Percentiles rank a stretch among this genome's conserved stretches.
Conservation (phyloP, 2,888 invertebrate genomes). For the Watsonalla cultraria region DNA sequence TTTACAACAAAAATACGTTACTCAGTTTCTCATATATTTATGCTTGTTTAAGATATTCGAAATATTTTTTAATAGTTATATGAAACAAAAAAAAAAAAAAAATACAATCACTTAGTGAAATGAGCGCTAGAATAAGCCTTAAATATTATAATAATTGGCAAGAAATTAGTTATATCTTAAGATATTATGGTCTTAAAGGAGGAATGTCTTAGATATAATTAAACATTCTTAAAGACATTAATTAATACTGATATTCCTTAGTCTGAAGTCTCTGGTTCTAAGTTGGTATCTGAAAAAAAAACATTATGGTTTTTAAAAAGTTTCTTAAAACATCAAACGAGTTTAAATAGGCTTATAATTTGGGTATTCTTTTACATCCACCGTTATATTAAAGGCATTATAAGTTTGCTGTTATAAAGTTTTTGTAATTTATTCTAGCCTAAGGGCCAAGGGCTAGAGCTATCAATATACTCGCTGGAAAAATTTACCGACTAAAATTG, state of each 20-base stretch:
- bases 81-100: too few species aligned
- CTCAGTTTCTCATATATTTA: too few species aligned
- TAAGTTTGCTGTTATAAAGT: too few species aligned
- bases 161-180: constrained; percentile 26
- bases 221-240: not conserved
- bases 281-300: constrained; percentile 51
- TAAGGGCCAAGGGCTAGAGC: too few species aligned
- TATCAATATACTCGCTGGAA: too few species aligned
- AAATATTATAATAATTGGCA: constrained; percentile 26
- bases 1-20: too few species aligned
- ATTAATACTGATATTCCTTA: constrained; percentile 28
- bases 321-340: not conserved
- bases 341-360: not conserved
- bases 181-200: constrained; percentile 46
- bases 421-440: too few species aligned
- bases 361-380: not conserved
- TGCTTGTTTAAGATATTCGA: too few species aligned
- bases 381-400: too few species aligned
- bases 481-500: too few species aligned
- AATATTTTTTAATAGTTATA: too few species aligned
- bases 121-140: constrained; percentile 46
- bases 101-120: not conserved
- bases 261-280: constrained; percentile 43
- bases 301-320: constrained; percentile 3
- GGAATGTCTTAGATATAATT: not conserved